Base-by-base conservation (phyloP, 2,113 vertebrate species). In the Aramus guarauna region DNA sequence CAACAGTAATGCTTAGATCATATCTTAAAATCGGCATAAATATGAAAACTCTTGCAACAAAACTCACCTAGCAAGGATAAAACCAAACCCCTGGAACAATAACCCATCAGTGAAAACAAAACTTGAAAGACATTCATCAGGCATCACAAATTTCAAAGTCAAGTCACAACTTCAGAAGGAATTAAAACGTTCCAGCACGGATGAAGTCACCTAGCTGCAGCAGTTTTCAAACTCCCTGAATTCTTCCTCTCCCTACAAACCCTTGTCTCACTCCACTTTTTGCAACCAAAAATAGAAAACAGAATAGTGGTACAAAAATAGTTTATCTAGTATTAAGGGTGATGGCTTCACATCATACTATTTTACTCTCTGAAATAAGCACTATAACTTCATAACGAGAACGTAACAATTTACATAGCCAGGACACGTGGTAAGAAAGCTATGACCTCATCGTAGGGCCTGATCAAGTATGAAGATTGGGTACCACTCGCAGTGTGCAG, bases 401-500 rank as follows among this genome's bases (percentile, higher is more conserved):
- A 36, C 15, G 1, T 7, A 7, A 12, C 12, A 12, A 36, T 59
- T 72, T 6, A 43, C 11, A 18, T 1, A 50, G 63, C 30, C 24
- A 34, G 60, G 47, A 55, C 20, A 6, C 0, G 12, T 2, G 15
- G 11, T 6, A 37, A 73, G 21, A 4, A 15, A 43, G 41, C 36
- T 62, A 19, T 27, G 62, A 55, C 52, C 81, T 24, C 64, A 10
- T 3, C 2, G 1, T 2, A 62, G 23, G 50, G 37, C 62, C 29
- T 11, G 36, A 73, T n/a, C 5, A 0, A 48, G 55, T 53, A 36
- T 4, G n/a, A 69, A 55, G 47, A 43, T 1, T 0, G 1, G 66
- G 50, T 10, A 63, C 71, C 60, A 6, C 71, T 88, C 2, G 2
- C 2, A 12, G 23, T 0, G 9, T 4, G 16, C 29, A 0, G 60